Conservation (phyloP, 35 echinoderm and acorn worm genomes). For the Amphiura filiformis region DNA sequence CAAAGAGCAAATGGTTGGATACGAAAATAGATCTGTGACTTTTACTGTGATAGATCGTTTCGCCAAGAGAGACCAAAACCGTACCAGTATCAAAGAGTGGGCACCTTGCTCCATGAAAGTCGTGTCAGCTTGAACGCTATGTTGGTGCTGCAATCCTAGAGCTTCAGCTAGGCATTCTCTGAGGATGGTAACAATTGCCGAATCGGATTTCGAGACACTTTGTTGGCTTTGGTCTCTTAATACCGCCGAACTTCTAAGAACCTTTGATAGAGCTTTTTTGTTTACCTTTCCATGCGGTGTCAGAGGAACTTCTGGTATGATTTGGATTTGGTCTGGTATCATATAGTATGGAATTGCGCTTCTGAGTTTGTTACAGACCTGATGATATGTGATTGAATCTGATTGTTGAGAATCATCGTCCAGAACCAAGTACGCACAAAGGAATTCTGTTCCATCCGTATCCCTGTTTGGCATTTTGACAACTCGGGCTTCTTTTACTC, state of each 20-base stretch:
- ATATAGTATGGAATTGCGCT: conserved; percentile 14
- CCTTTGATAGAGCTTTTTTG: conserved; percentile 1
- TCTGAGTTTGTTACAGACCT: neutral
- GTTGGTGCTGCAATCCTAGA: neutral
- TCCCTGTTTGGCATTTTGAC: neutral
- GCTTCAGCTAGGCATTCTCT: neutral
- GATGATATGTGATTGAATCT: neutral
- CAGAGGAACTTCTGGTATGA: conserved; percentile 5
- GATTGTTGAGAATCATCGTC: neutral
- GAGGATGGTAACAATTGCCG: neutral
- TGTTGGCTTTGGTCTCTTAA: neutral
- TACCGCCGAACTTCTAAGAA: neutral
- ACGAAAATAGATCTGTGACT: conserved; percentile 12
- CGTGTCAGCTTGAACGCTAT: neutral
- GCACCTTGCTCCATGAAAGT: conserved; percentile 15
- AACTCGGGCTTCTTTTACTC: conserved; percentile 13
- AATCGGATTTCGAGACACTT: neutral
- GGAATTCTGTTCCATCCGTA: neutral
- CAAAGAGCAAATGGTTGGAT: conserved; percentile 4
- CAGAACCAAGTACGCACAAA: conserved; percentile 2
- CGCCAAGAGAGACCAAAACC: neutral
- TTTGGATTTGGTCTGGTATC: conserved; percentile 7
- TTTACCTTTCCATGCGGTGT: conserved; percentile 7
- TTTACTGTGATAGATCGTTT: neutral
- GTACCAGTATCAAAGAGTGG: conserved; percentile 14